Conservation (phyloP, 2,797 vertebrate genomes). For the Eulemur coronatus region DNA sequence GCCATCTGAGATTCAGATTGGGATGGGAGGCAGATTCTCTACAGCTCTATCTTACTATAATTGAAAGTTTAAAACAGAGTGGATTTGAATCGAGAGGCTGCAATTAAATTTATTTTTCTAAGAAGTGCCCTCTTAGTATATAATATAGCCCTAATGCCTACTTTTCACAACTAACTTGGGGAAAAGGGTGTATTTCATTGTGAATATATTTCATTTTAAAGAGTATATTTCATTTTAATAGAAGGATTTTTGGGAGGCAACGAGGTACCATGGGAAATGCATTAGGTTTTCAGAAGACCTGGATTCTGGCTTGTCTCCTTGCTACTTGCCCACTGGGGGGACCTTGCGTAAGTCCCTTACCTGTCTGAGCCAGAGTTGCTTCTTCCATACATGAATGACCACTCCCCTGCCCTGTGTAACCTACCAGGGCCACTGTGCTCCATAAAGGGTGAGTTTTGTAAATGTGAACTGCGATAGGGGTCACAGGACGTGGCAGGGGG, state of each 20-base stretch:
- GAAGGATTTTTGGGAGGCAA: conserved; percentile 32
- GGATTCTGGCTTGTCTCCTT: background rate
- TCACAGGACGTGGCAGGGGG: accelerated
- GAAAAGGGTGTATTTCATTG: conserved; percentile 47
- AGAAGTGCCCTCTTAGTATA: conserved; percentile 54
- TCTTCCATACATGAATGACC: background rate
- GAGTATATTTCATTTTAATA: conserved; percentile 36
- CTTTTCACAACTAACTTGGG: conserved; percentile 56
- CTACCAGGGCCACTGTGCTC: background rate
- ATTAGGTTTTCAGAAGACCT: background rate
- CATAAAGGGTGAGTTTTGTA: background rate
- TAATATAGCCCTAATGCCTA: conserved; percentile 56
- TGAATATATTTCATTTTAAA: conserved; percentile 49
- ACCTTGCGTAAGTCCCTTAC: background rate
- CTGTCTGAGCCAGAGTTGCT: background rate
- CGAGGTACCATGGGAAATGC: background rate
- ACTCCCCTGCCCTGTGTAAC: background rate
- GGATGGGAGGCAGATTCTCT: conserved; percentile 54
- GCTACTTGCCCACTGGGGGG: background rate
- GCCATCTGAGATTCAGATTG: conserved; percentile 60
- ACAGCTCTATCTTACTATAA: conserved; percentile 55
- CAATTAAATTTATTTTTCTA: conserved; percentile 77
- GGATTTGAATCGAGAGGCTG: conserved; percentile 61
- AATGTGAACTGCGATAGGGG: background rate
- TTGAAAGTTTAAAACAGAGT: conserved; percentile 72